Evolutionary conservation across 2,113 vertebrate genomes (phyloP).

Genomic region (Thunnus thynnus): DNA sequence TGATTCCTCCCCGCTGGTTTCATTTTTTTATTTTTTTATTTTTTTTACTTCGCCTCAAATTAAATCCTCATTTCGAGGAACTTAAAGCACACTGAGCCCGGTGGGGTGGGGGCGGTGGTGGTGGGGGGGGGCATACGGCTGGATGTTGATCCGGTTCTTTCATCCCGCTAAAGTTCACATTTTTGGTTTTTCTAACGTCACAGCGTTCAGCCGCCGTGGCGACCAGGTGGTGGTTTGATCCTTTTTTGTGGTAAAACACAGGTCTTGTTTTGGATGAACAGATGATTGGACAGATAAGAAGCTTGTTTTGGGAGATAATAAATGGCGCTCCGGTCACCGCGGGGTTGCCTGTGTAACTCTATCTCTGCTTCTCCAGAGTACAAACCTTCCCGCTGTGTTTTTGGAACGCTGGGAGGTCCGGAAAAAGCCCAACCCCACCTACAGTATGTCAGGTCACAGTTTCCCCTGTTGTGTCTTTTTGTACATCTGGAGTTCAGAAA

Average conservation of each 20-base stretch:
- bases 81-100: background rate
- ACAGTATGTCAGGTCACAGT: background rate
- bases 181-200: background rate
- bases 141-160: constrained; percentile 23
- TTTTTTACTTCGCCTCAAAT: constrained; percentile 43
- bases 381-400: constrained; percentile 15
- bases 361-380: background rate
- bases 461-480: background rate
- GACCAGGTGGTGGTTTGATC: background rate
- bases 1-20: constrained; percentile 33
- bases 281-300: constrained; percentile 38
- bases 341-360: constrained; percentile 15
- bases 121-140: no score
- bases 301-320: constrained; percentile 68
- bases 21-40: background rate
- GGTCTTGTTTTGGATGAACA: constrained; percentile 12
- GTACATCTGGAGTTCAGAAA: background rate
- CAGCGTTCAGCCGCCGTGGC: background rate
- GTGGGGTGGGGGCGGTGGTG: background rate
- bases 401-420: constrained; percentile 28
- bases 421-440: background rate
- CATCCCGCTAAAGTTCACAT: background rate
- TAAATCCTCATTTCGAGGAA: constrained; percentile 51
- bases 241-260: background rate
- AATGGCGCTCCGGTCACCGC: background rate